These are phyloP conservation scores for Xylota sylvarum DNA, from an alignment of 2,888 invertebrate genomes.

Conservation along the genomic window DNA sequence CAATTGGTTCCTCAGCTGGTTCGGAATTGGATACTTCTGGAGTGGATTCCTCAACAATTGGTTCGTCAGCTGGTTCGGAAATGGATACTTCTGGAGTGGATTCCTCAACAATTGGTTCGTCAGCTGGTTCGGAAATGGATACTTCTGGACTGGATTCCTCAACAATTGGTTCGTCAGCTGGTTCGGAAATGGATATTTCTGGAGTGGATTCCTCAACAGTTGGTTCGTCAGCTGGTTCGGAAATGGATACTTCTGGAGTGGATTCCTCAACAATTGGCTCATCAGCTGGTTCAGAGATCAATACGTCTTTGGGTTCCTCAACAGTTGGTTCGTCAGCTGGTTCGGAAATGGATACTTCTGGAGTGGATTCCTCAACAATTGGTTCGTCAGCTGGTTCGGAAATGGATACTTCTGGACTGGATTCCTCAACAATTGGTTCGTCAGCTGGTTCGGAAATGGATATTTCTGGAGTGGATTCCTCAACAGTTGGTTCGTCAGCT, in stretches of 20 bases:
- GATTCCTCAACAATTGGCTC: neutral
- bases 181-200: neutral
- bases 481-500: neutral
- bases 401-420: neutral
- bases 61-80: neutral
- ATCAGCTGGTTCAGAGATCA: neutral
- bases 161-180: neutral
- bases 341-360: neutral
- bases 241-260: neutral
- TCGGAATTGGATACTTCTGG: neutral
- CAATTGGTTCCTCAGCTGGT: neutral
- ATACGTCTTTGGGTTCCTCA: neutral
- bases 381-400: neutral
- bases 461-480: neutral
- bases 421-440: neutral
- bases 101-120: conserved; percentile 15
- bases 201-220: neutral
- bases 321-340: neutral
- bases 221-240: conserved; percentile 1
- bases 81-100: neutral
- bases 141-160: conserved; percentile 5
- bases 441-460: neutral
- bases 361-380: neutral
- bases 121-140: neutral
- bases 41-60: neutral